Evolutionary conservation across 2,113 vertebrate species (phyloP).

Genomic region (Serilophus lunatus): DNA sequence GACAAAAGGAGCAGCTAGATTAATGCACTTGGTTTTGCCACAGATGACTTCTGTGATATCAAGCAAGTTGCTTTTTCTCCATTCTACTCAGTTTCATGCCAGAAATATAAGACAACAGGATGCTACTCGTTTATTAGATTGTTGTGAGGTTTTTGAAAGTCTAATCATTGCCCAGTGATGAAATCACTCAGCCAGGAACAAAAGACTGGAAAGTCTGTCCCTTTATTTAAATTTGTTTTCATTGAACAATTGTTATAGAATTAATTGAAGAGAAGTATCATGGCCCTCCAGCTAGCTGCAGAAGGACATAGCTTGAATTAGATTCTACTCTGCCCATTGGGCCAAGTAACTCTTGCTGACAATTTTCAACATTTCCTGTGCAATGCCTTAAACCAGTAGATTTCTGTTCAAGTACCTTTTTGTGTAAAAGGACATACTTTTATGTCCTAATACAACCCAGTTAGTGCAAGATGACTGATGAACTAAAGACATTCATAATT

Average conservation of each 20-base stretch:
- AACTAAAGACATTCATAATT: neutral
- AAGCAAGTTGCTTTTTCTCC: neutral
- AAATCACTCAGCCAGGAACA: neutral
- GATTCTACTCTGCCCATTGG: neutral
- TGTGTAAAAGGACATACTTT: neutral
- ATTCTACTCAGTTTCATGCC: neutral
- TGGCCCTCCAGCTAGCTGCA: accelerated
- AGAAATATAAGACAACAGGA: neutral
- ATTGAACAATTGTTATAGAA: neutral
- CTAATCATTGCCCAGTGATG: neutral
- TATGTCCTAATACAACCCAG: neutral
- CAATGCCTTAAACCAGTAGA: neutral
- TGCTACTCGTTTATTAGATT: neutral
- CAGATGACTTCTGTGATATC: neutral
- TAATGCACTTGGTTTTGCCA: neutral
- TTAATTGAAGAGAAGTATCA: neutral
- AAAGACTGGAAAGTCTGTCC: neutral
- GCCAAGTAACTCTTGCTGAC: neutral
- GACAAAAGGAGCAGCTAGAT: neutral
- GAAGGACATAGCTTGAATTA: neutral
- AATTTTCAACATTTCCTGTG: neutral
- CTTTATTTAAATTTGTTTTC: neutral
- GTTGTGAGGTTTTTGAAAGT: neutral
- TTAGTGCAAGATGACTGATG: neutral
- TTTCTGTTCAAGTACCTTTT: neutral